Base-by-base conservation (phyloP, 2,888 invertebrate genomes). In the Adineta ricciae region DNA sequence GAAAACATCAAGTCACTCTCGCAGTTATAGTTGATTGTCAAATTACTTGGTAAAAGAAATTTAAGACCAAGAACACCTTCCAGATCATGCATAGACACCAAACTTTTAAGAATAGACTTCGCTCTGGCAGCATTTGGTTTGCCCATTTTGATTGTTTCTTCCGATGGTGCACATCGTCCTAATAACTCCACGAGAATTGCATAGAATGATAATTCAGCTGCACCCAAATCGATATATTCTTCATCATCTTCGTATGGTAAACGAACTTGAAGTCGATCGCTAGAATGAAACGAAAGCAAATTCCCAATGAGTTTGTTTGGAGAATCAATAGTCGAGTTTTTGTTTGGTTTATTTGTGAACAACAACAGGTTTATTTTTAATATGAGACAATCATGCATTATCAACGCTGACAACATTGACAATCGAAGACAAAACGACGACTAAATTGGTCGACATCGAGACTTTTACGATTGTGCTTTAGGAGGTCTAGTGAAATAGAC, bases 151-250 rank as follows among this genome's bases (percentile, higher is more conserved):
- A 90, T 90, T 78, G 90, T 88, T 87, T 90, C 90, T 14, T 89
- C 89, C 83, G 89, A 90, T 9, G 90, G 90, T 46, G 90, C 90
- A 88, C 90, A 90, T 85, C 98, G 93, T 46, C 99, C 99, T 84
- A 99, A 92, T 86, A 99, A 92, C 91, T 99, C 99, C 0, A 99
- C 99, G 38, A 99, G 92, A 0, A 97, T 97, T 88, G 98, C 97
- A 91, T 99, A 99, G 92, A 99, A 99, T 91, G 95, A 95, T 84
- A 99, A 92, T 87, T 98, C 97, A 27, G 99, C 97, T 0, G 96
- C 96, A 21, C 99, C 99, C 21, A 98, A 96, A 91, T 99, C 99
- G 85, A 99, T 97, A 90, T 98, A 99, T 91, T 99, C 99, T 89
- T 98, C 99, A 90, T 99, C 98, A n/a, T 97, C 97, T 1, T 97